Evolutionary conservation across 1,140 invertebrate species (phyloP).

Genomic region (Sarcophaga peregrina): DNA sequence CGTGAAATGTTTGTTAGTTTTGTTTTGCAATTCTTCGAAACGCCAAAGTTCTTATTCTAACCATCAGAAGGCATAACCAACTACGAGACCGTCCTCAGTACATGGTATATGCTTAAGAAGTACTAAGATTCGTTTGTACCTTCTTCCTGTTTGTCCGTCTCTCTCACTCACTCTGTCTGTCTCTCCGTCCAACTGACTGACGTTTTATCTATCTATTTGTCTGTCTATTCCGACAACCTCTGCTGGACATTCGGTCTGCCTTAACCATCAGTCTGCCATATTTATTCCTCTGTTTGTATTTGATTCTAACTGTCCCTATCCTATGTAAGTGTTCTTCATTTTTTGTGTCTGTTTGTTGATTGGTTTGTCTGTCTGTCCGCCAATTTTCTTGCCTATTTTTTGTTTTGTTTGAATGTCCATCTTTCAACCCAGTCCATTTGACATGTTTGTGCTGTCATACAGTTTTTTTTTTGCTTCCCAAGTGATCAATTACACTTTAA

Average conservation of each 20-base stretch:
- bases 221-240: too few species aligned
- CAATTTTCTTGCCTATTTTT: slow-evolving; percentile 49
- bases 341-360: slow-evolving; percentile 6
- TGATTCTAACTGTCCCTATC: slow-evolving; percentile 50
- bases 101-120: neutral
- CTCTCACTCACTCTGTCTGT: neutral
- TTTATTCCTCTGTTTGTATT: neutral
- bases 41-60: neutral
- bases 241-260: too few species aligned
- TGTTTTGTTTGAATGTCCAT: slow-evolving; percentile 30
- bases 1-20: slow-evolving; percentile 45
- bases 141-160: neutral
- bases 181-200: neutral
- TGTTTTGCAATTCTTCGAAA: neutral
- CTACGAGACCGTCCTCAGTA: neutral
- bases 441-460: slow-evolving; percentile 40
- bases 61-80: neutral
- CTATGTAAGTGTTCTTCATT: neutral
- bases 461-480: slow-evolving; percentile 33
- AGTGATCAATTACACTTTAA: slow-evolving; percentile 40
- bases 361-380: slow-evolving; percentile 13
- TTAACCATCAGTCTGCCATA: too few species aligned
- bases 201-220: slow-evolving; percentile 4
- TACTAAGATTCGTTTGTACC: neutral
- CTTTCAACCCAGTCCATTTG: slow-evolving; percentile 37